Percentiles rank a stretch among this genome's conserved stretches.
These are phyloP conservation scores for Lymantria monacha DNA, from an alignment of 2,888 invertebrate species.

Conservation along the genomic window DNA sequence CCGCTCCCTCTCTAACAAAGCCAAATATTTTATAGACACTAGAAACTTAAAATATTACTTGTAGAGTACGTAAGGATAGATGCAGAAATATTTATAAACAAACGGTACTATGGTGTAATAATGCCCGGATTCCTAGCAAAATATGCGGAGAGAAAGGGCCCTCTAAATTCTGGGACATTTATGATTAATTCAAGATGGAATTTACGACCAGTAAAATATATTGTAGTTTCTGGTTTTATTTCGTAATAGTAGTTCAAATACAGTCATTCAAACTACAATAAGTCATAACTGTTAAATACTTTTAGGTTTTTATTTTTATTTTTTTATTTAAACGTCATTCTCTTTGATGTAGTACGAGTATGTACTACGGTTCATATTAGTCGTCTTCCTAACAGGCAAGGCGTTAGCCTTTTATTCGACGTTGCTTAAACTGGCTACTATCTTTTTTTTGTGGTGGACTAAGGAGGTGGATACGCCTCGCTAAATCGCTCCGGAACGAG, in stretches of 20 bases:
- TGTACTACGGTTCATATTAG: too few species aligned
- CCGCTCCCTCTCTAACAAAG: slow-evolving; percentile 49
- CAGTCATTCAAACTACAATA: too few species aligned
- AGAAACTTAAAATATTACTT: slow-evolving; percentile 20
- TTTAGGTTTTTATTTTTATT: too few species aligned
- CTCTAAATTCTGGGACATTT: not conserved
- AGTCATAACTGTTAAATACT: too few species aligned
- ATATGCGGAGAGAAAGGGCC: not conserved
- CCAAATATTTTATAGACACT: slow-evolving; percentile 50
- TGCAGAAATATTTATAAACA: slow-evolving; percentile 29
- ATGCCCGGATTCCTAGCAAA: slow-evolving; percentile 5
- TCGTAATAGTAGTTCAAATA: not conserved
- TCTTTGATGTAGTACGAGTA: too few species aligned
- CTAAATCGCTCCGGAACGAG: too few species aligned
- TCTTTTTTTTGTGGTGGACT: too few species aligned
- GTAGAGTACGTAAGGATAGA: slow-evolving; percentile 16
- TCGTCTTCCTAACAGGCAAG: too few species aligned
- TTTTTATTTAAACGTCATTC: too few species aligned
- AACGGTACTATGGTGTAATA: slow-evolving; percentile 26
- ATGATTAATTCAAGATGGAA: not conserved
- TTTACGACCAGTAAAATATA: not conserved
- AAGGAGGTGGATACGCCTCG: too few species aligned
- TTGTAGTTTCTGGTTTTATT: not conserved
- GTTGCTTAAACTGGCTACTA: too few species aligned
- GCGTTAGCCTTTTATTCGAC: too few species aligned